These are phyloP conservation scores for Rhyacophila evoluta DNA, from an alignment of 2,888 invertebrate genomes.

Conservation along the genomic window DNA sequence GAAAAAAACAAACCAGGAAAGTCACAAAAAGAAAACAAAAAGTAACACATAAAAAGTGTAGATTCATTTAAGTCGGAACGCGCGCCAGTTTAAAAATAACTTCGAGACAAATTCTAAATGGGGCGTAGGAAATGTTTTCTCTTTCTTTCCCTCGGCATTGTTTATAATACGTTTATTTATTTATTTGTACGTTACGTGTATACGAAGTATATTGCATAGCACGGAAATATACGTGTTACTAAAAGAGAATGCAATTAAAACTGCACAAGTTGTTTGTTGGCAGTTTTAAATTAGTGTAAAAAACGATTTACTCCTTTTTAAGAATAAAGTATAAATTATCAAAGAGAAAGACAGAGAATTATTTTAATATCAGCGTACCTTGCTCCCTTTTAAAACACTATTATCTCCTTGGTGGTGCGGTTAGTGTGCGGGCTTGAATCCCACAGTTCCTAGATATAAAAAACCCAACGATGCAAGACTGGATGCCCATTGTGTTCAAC, in stretches of 20 bases:
- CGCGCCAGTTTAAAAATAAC: constrained; percentile 6
- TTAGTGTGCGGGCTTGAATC: too few relatives aligned
- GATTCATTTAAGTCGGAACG: constrained; percentile 2
- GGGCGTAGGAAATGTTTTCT: constrained; percentile 23
- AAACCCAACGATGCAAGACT: too few relatives aligned
- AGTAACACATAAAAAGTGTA: background rate
- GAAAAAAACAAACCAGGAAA: constrained; percentile 1
- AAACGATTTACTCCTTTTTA: background rate
- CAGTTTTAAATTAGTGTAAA: background rate
- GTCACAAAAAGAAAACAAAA: constrained; percentile 29
- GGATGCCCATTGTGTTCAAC: too few relatives aligned
- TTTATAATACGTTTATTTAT: constrained; percentile 9
- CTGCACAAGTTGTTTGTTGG: background rate
- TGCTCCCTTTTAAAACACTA: too few relatives aligned
- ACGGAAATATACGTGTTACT: background rate
- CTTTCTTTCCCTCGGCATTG: background rate
- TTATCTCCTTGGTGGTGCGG: too few relatives aligned
- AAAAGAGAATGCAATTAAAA: constrained; percentile 17
- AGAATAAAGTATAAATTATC: too few relatives aligned
- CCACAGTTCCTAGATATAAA: too few relatives aligned
- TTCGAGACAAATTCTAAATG: constrained; percentile 36
- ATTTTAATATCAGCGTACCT: too few relatives aligned
- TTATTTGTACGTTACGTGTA: too few relatives aligned
- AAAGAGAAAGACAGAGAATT: background rate
- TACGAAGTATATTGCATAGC: background rate